These are phyloP conservation scores for Magallana ariakensis DNA, from an alignment of 1,140 invertebrate species.

Conservation along the genomic window DNA sequence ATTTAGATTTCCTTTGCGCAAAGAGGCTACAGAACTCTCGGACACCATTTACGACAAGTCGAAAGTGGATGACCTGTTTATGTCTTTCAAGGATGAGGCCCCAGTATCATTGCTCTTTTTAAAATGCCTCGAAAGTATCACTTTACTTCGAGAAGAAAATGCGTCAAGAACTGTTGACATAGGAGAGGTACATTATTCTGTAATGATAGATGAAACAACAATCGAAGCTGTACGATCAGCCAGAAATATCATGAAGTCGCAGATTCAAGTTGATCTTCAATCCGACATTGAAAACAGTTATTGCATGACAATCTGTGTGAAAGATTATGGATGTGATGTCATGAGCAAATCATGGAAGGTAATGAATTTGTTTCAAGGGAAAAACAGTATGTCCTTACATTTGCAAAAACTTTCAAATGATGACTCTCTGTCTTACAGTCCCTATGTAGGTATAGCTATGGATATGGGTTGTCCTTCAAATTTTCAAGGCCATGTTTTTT, in stretches of 20 bases:
- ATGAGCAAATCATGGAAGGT: constrained; percentile 54
- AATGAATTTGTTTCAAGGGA: constrained; percentile 56
- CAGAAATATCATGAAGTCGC: constrained; percentile 33
- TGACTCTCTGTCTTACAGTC: constrained; percentile 61
- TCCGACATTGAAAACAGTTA: background rate
- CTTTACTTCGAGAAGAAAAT: background rate
- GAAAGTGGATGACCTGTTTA: constrained; percentile 61
- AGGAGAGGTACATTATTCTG: constrained; percentile 28
- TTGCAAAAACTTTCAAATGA: constrained; percentile 57
- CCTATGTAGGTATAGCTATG: constrained; percentile 72
- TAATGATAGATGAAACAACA: constrained; percentile 12
- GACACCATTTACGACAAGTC: constrained; percentile 57
- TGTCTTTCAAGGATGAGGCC: constrained; percentile 58
- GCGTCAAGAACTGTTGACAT: background rate
- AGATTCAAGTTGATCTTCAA: constrained; percentile 7
- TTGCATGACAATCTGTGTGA: constrained; percentile 21
- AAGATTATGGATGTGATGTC: background rate
- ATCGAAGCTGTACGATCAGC: background rate
- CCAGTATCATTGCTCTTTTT: constrained; percentile 60
- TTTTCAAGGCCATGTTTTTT: constrained; percentile 73
- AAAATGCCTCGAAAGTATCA: constrained; percentile 51
- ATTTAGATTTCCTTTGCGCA: constrained; percentile 67
- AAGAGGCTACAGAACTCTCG: constrained; percentile 52
- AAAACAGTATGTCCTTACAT: constrained; percentile 42
- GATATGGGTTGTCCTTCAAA: constrained; percentile 34